These are phyloP conservation scores for Phainopepla nitens DNA, from an alignment of 2,113 vertebrate genomes.

Conservation along the genomic window DNA sequence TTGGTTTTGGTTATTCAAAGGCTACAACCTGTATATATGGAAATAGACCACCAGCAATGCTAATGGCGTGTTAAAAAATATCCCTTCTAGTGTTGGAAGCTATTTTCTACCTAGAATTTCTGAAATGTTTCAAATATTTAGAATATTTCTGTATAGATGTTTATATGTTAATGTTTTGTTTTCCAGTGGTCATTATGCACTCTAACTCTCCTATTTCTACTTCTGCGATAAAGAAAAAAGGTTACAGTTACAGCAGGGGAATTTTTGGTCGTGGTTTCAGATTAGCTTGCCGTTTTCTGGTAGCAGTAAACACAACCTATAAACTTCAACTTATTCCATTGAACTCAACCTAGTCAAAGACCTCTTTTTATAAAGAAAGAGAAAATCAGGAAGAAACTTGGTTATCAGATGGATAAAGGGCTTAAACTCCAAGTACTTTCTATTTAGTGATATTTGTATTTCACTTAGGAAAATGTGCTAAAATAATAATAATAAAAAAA, in stretches of 20 bases:
- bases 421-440: neutral
- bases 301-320: neutral
- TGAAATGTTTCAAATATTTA: neutral
- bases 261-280: neutral
- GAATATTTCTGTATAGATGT: neutral
- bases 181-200: neutral
- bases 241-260: neutral
- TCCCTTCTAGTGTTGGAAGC: neutral
- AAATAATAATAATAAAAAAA: neutral
- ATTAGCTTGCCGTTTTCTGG: neutral
- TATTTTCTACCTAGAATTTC: neutral
- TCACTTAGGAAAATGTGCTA: neutral
- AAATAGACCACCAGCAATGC: neutral
- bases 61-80: accelerated
- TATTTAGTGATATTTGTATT: neutral
- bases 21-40: neutral
- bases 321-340: neutral
- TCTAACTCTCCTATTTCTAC: neutral
- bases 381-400: neutral
- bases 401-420: neutral
- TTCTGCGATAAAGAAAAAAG: neutral
- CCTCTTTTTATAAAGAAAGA: neutral
- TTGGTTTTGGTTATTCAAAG: neutral
- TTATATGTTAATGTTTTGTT: neutral
- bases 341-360: neutral